Evolutionary conservation across 2,888 invertebrate genomes (phyloP).

Genomic region (Zygothrica quintamaculata): DNA sequence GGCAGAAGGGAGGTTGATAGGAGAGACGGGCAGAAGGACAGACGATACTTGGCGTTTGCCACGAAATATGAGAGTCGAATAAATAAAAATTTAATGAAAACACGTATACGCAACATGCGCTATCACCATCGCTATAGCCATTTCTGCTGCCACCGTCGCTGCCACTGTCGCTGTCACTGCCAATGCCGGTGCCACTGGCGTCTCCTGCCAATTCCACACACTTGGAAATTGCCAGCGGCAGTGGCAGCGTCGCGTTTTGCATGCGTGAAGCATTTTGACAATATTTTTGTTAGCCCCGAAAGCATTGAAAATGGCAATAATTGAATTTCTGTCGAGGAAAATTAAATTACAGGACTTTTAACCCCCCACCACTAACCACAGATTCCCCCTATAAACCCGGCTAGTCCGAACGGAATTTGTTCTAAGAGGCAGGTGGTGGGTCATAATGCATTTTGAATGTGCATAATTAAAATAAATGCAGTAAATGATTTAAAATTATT

Average conservation of each 20-base stretch:
- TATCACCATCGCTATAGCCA: conserved; percentile 2
- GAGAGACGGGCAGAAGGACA: conserved; percentile 1
- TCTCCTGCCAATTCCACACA: not conserved
- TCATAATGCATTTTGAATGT: conserved; percentile 74
- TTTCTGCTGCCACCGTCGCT: not conserved
- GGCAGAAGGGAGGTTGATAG: not conserved
- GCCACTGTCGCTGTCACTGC: conserved; percentile 8
- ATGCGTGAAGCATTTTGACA: conserved; percentile 66
- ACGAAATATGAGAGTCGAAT: conserved; percentile 63
- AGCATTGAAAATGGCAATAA: conserved; percentile 67
- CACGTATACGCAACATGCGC: conserved; percentile 70
- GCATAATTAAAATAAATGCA: conserved; percentile 78
- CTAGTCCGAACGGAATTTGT: conserved; percentile 2
- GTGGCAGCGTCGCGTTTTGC: conserved; percentile 46
- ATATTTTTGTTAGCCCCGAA: conserved; percentile 49
- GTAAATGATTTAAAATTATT: conserved; percentile 79
- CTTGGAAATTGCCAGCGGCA: conserved; percentile 37
- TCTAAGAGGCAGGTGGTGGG: not conserved
- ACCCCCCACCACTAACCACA: conserved; percentile 13
- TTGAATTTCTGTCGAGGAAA: conserved; percentile 68
- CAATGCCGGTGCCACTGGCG: not conserved
- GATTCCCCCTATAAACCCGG: conserved; percentile 32
- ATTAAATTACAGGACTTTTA: conserved; percentile 63
- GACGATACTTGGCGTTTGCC: conserved; percentile 33
- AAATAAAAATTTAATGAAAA: conserved; percentile 74